phyloP scores from a whole-genome alignment of 1,140 invertebrate genomes.

The Coptotermes formosanus region DNA sequence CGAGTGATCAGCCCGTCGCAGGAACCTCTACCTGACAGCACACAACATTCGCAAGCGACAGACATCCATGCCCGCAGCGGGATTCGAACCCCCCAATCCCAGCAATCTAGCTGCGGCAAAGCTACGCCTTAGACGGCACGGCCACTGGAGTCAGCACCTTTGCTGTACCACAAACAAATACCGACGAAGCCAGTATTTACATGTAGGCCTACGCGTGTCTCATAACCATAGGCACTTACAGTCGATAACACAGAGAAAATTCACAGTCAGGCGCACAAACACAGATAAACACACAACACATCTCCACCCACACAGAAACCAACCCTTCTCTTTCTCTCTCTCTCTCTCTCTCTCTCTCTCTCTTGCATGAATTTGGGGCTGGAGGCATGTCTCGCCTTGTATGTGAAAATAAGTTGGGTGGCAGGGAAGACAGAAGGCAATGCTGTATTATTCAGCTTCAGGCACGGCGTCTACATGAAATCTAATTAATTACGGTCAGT shows the following conservation, averaged over 20 bases:
- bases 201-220: too few species aligned
- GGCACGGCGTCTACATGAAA: slow-evolving; percentile 7
- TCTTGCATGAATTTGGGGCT: slow-evolving; percentile 8
- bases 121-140: too few species aligned
- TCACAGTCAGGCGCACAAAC: background rate
- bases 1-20: too few species aligned
- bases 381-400: slow-evolving; percentile 8
- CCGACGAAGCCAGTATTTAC: too few species aligned
- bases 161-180: too few species aligned
- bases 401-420: slow-evolving; percentile 13
- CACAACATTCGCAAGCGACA: too few species aligned
- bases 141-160: too few species aligned
- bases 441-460: background rate
- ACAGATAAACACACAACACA: background rate
- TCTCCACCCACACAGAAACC: background rate
- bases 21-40: too few species aligned
- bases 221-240: too few species aligned
- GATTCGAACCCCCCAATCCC: too few species aligned
- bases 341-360: background rate
- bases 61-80: too few species aligned
- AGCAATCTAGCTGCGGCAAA: too few species aligned
- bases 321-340: background rate
- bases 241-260: background rate
- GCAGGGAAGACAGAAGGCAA: background rate
- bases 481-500: slow-evolving; percentile 6